phyloP scores from a whole-genome alignment of 2,113 vertebrate genomes.

The Mus spicilegus region DNA sequence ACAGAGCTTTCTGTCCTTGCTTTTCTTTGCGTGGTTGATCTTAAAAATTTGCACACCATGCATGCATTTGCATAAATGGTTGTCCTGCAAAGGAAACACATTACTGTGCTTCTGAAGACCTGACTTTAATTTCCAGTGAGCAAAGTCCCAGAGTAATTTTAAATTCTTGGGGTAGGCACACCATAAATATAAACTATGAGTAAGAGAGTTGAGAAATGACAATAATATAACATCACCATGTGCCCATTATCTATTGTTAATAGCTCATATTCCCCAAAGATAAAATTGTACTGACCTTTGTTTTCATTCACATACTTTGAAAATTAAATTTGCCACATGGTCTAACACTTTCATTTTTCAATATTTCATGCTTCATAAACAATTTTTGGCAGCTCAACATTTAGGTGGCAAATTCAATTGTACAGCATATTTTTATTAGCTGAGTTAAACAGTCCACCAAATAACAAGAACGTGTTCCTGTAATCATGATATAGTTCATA shows the following conservation, averaged over 20 bases:
- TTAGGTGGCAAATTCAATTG: neutral
- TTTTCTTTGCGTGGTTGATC: neutral
- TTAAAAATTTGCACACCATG: neutral
- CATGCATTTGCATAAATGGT: neutral
- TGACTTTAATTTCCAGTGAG: neutral
- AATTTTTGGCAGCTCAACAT: neutral
- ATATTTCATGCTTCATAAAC: neutral
- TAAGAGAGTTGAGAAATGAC: neutral
- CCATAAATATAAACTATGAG: neutral
- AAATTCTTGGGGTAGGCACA: neutral
- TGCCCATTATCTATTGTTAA: neutral
- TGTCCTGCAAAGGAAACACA: neutral
- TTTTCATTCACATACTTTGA: neutral
- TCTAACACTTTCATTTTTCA: neutral
- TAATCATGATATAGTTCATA: neutral
- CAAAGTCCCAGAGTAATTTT: neutral
- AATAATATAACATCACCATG: neutral
- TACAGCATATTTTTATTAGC: neutral
- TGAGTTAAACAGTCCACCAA: neutral
- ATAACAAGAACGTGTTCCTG: neutral
- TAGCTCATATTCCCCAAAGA: neutral
- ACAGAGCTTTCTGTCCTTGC: neutral
- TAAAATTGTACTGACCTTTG: neutral
- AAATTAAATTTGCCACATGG: slow-evolving; percentile 35
- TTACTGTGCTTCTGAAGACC: neutral